Conservation (phyloP, 1,140 invertebrate species). For the Dendroctonus valens region DNA sequence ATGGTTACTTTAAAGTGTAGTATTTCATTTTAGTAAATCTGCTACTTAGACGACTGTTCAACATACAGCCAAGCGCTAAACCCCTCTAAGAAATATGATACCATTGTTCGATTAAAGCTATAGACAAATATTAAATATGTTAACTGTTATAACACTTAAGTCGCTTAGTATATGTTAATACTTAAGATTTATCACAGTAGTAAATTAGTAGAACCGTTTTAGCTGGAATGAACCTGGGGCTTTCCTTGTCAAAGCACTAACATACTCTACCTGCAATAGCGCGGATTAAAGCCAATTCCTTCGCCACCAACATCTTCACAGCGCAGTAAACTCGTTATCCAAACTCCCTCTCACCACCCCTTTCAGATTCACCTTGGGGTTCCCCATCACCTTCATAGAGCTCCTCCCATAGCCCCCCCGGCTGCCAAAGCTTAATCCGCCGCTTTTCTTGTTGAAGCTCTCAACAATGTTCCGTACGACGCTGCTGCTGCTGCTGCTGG, state of each 20-base stretch:
- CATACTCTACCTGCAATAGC: neutral
- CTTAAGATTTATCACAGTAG: constrained; percentile 32
- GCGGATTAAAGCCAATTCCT: no score
- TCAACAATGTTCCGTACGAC: constrained; percentile 48
- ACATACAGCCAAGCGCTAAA: no score
- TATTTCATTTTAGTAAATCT: no score
- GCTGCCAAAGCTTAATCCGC: constrained; percentile 37
- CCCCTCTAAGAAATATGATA: no score
- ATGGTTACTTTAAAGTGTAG: no score
- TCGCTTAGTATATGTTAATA: neutral
- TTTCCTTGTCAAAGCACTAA: neutral
- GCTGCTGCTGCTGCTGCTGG: constrained; percentile 18
- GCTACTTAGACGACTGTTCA: no score
- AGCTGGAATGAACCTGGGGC: no score
- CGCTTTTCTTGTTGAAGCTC: constrained; percentile 45
- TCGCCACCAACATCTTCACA: neutral
- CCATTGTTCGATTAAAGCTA: no score
- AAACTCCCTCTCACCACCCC: constrained; percentile 27
- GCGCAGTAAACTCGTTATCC: constrained; percentile 25
- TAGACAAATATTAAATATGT: no score
- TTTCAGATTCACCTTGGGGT: constrained; percentile 35
- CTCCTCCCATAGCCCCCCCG: constrained; percentile 42
- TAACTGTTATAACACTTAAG: no score
- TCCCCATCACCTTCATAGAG: constrained; percentile 41
- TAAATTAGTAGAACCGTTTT: constrained; percentile 30